Base-by-base conservation (phyloP, 2,797 vertebrate species). In the Balearica regulorum region DNA sequence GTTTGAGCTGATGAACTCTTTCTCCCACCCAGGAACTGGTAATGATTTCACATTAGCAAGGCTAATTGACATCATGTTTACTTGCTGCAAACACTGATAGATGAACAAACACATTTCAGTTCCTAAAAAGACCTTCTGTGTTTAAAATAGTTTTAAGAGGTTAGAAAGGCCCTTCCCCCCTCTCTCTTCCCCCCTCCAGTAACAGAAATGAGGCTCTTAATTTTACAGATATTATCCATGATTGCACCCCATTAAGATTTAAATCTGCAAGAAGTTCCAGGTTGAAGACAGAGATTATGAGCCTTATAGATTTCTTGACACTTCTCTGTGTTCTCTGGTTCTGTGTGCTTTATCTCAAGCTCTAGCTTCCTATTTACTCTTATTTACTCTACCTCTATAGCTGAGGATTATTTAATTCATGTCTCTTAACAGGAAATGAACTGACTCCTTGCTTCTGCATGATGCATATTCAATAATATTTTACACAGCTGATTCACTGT, bases 61-160 rank as follows among this genome's bases (percentile, higher is more conserved):
- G 88, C 90, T 97, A 96, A 97, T 97, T 96, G 95, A 95, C 92
- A 96, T 89, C 37, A 64, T 95, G 96, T 96, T 97, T 97, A 95
- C 93, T 90, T 90, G 78, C 90, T 96, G 83, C 78, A 95, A 95
- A 95, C 93, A 93, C 10, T 90, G 83, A 89, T 88, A 95, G 86
- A 94, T 93, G 94, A 96, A 89, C 88, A 95, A 96, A 95, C 81
- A 94, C 83, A 80, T 93, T 95, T 85, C 68, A 89, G 87, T 90
- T 90, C 79, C 88, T 95, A 83, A 93, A 94, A 94, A 87, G 61
- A 5, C 26, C 31, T 93, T 61, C 73, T 55, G 26, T 95, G 41
- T 68, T 93, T 87, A 85, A 94, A 96, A 89, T 80, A 87, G 57
- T 61, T 90, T 92, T 83, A 95, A 68, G 68, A 48, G 81, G 33